Conservation (phyloP, 2,888 invertebrate species). For the Cosmia trapezina region DNA sequence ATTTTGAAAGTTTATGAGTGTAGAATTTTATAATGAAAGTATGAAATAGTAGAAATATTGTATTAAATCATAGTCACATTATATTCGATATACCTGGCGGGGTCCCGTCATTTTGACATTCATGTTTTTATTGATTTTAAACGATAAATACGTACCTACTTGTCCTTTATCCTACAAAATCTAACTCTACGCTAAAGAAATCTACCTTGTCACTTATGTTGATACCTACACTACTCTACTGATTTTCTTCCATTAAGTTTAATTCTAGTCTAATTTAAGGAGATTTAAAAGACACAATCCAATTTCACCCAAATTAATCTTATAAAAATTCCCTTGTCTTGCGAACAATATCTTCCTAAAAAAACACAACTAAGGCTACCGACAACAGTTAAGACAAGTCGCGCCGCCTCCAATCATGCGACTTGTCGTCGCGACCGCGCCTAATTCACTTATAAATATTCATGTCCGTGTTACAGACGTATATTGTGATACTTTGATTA, state of each 20-base stretch:
- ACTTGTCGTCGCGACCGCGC: constrained; percentile 75
- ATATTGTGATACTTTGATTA: constrained; percentile 90
- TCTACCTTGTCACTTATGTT: not conserved
- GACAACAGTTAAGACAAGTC: constrained; percentile 77
- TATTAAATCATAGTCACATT: too few species aligned
- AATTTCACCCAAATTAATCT: constrained; percentile 32
- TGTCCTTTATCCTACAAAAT: not conserved
- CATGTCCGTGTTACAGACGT: constrained; percentile 80
- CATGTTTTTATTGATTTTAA: too few species aligned
- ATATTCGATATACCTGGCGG: too few species aligned
- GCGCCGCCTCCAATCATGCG: constrained; percentile 79
- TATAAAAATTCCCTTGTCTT: constrained; percentile 29
- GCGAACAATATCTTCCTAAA: constrained; percentile 47
- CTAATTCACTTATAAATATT: constrained; percentile 88
- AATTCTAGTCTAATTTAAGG: not conserved
- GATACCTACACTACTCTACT: not conserved
- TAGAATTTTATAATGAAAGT: too few species aligned
- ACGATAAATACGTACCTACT: not conserved
- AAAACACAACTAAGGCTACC: constrained; percentile 63
- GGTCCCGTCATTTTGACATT: too few species aligned
- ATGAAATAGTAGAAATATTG: too few species aligned
- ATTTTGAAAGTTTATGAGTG: too few species aligned
- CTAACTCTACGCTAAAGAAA: not conserved
- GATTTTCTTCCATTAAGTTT: not conserved
- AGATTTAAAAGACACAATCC: not conserved